Evolutionary conservation across 2,888 invertebrate species (phyloP), one percentile per base, ranked within the genome.

Genomic region (Hydriomena furcata): DNA sequence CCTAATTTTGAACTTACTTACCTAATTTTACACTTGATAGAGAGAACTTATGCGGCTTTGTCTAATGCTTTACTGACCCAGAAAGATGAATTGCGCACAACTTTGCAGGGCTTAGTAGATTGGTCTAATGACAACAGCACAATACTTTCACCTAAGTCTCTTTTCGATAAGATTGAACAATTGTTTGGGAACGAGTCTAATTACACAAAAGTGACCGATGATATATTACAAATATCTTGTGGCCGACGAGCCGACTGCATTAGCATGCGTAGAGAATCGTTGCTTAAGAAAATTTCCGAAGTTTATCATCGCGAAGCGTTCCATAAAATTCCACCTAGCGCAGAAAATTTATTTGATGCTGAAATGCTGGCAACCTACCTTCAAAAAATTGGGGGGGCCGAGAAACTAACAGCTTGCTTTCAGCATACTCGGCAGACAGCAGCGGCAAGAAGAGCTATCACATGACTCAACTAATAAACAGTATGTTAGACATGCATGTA

Each of bases 81-180:
- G 28, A 28, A 28, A 10, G 10, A 28, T 5, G 28, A 28, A 28
- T 28, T 28, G 28, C 35, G 20, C 35, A 41, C 34, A 2, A 8
- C 38, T 1, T 28, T 38, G 10, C 38, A 38, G 13, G 13, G 17
- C 2, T 38, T 37, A 48, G 25, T 12, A 41, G 12, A 34, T 28
- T 52, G 17, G 35, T 12, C 38, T 12, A 38, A 17, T 8, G 38
- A 38, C 0, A 13, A 24, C 1, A 28, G 17, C 11, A 13, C 24
- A 17, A 28, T 17, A 2, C 25, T 37, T 5, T 21, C 11, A 5
- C 37, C 37, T 7, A 37, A 27, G 13, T 13, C 28, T 5, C 10
- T 28, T n/a, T 28, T 28, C n/a, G 28, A 28, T 10, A 28, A 28
- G n/a, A 28, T 28, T 5, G 28, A 28, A 28, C 10, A 10, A 10